Evolutionary conservation across 2,797 vertebrate species (phyloP).

Genomic region (Anomalospiza imberbis): DNA sequence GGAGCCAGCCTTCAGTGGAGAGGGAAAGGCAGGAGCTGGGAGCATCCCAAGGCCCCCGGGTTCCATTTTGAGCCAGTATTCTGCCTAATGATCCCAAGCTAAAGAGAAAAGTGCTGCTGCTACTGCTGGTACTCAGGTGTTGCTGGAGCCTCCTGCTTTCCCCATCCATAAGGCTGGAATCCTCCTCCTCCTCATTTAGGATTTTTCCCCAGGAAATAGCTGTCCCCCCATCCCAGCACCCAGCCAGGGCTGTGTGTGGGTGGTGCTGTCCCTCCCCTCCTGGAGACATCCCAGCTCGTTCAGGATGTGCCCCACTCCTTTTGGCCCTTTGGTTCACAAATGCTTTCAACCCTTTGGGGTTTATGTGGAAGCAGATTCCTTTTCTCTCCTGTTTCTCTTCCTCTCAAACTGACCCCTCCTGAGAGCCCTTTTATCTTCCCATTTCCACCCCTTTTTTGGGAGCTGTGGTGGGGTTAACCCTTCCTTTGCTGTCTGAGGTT

Average conservation of each 20-base stretch:
- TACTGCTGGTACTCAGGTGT: not conserved
- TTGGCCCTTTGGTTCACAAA: not conserved
- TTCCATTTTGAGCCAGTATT: not conserved
- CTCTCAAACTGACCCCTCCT: not conserved
- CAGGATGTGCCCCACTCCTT: not conserved
- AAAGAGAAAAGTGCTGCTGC: not conserved
- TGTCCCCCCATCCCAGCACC: not conserved
- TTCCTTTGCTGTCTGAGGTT: not conserved
- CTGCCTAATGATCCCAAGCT: not conserved
- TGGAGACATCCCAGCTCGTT: not conserved
- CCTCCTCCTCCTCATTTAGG: not conserved
- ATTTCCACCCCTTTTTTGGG: not conserved
- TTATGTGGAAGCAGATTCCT: slow-evolving; percentile 17
- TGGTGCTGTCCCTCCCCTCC: not conserved
- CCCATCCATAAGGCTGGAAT: too few relatives aligned
- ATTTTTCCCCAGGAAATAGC: not conserved
- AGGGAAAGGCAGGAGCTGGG: not conserved
- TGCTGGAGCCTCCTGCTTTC: not conserved
- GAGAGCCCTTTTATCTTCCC: slow-evolving; percentile 21
- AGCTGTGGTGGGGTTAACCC: not conserved
- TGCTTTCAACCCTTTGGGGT: not conserved
- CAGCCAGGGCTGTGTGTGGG: not conserved
- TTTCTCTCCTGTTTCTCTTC: not conserved
- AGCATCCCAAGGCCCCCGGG: not conserved
- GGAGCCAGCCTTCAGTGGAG: not conserved